Conservation (phyloP, 2,797 vertebrate species). For the Pampus argenteus region DNA sequence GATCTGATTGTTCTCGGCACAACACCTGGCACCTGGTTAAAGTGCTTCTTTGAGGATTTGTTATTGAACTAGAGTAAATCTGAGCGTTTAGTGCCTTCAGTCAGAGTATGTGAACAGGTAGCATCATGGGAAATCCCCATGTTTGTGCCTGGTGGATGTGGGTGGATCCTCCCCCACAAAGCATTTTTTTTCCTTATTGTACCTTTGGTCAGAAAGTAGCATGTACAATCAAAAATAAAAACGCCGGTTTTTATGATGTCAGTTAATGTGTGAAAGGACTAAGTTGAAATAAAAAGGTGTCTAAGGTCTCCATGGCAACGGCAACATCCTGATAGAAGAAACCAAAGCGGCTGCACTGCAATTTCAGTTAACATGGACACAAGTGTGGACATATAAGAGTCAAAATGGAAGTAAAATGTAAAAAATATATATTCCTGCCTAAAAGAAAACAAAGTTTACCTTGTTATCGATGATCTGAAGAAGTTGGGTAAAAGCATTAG, state of each 20-base stretch:
- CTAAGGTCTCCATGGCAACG: not conserved
- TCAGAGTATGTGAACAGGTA: constrained; percentile 10
- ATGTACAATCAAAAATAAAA: constrained; percentile 1
- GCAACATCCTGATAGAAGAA: constrained; percentile 27
- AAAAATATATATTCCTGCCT: constrained; percentile 10
- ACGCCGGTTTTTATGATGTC: too few species aligned
- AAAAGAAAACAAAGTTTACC: not conserved
- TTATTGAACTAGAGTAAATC: too few species aligned
- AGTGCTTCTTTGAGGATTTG: not conserved
- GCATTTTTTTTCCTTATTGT: not conserved
- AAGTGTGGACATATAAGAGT: not conserved
- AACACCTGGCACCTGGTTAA: not conserved
- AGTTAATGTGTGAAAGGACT: too few species aligned
- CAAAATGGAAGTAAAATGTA: not conserved
- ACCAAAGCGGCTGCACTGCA: not conserved
- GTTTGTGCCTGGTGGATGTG: constrained; percentile 14
- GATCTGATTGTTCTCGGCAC: not conserved
- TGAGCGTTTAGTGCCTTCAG: not conserved
- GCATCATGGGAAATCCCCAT: constrained; percentile 42
- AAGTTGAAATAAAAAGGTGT: too few species aligned
- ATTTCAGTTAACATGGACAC: not conserved
- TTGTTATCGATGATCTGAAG: too few species aligned
- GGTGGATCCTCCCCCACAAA: constrained; percentile 12
- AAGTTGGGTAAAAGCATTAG: too few species aligned
- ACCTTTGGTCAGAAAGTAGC: constrained; percentile 9